These are phyloP conservation scores for Spisula solida DNA, from an alignment of 2,888 invertebrate species.

Conservation along the genomic window DNA sequence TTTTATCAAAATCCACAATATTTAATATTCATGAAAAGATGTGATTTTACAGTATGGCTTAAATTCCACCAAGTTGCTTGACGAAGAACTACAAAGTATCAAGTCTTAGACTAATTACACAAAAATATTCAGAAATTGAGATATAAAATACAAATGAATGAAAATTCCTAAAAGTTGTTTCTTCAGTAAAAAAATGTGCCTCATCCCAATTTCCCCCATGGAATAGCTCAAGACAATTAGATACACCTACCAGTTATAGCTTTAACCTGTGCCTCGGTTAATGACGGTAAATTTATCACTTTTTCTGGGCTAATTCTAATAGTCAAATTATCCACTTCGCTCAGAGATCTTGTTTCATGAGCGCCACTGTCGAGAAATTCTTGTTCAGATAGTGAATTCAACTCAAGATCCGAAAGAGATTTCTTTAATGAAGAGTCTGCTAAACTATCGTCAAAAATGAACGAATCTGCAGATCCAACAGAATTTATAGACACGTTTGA, in stretches of 20 bases:
- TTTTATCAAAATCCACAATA: too few species aligned
- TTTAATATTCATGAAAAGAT: too few species aligned
- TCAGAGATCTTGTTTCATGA: constrained; percentile 75
- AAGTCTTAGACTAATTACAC: too few species aligned
- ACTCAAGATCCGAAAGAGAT: constrained; percentile 77
- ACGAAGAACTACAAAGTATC: too few species aligned
- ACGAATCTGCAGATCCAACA: constrained; percentile 73
- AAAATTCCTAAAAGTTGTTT: too few species aligned
- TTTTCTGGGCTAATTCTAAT: constrained; percentile 84
- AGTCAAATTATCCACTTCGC: constrained; percentile 80
- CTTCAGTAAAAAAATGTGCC: too few species aligned
- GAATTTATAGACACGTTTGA: constrained; percentile 73
- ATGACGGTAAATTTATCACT: constrained; percentile 81
- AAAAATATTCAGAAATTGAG: too few species aligned
- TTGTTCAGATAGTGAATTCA: constrained; percentile 70
- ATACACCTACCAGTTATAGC: constrained; percentile 85
- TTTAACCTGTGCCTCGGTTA: constrained; percentile 87
- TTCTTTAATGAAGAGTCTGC: constrained; percentile 65
- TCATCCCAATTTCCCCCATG: too few species aligned
- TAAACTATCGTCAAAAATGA: constrained; percentile 76
- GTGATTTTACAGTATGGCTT: too few species aligned
- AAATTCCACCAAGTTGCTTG: too few species aligned
- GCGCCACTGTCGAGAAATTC: constrained; percentile 74
- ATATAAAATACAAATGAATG: too few species aligned
- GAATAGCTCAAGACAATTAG: too few species aligned